Percentiles rank a stretch among this genome's conserved stretches.
phyloP scores from a whole-genome alignment of 2,888 invertebrate genomes.

The Pristionchus entomophagus region DNA sequence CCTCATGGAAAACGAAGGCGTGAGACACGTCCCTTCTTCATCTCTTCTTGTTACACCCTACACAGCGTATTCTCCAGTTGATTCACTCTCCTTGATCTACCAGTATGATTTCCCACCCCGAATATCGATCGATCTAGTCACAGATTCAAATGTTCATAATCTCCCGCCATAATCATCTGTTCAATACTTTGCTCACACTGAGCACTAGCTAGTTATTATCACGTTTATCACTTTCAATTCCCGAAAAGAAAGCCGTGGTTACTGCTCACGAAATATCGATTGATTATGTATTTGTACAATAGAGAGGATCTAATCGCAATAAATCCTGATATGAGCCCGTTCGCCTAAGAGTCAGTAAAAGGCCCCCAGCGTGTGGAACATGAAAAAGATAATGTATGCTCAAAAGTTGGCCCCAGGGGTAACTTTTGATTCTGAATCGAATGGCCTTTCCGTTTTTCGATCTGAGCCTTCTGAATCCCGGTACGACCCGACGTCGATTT shows the following conservation, averaged over 20 bases:
- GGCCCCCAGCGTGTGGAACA: too few species aligned
- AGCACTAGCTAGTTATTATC: not conserved
- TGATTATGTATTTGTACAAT: conserved; percentile 35
- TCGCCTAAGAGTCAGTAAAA: too few species aligned
- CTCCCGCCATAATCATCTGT: not conserved
- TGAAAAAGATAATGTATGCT: too few species aligned
- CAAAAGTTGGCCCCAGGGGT: too few species aligned
- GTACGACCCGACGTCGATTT: too few species aligned
- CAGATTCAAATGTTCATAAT: not conserved
- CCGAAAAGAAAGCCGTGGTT: not conserved
- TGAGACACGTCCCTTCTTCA: not conserved
- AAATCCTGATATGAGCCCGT: conserved; percentile 4
- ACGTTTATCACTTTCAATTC: not conserved
- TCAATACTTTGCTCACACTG: conserved; percentile 13
- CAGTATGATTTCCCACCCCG: not conserved
- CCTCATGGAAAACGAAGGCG: conserved; percentile 8
- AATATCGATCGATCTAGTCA: conserved; percentile 27
- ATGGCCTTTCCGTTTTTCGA: too few species aligned
- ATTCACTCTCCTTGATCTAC: not conserved
- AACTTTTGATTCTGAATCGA: too few species aligned
- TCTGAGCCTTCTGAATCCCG: too few species aligned
- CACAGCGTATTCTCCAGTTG: conserved; percentile 1
- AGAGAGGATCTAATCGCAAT: not conserved
- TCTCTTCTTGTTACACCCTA: not conserved
- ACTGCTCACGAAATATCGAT: conserved; percentile 21